Base-by-base conservation (phyloP, 2,113 vertebrate genomes). In the Balaenoptera acutorostrata region DNA sequence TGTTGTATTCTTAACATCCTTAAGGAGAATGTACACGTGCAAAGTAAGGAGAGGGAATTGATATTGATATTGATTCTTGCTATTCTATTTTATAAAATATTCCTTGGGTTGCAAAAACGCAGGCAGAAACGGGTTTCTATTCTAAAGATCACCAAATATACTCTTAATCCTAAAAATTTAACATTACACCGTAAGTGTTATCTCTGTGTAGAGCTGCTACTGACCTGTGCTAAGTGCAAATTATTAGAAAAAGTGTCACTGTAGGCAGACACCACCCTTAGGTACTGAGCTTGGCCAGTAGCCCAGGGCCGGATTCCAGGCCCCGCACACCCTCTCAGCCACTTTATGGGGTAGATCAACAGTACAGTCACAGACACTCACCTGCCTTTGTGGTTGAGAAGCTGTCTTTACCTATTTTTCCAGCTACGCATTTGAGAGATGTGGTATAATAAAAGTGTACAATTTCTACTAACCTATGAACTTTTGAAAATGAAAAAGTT, bases 11-110 rank as follows among this genome's bases (percentile, higher is more conserved):
- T 94, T 88, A 94, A 84, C 63, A 85, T 92, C 69, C n/a, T 61
- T 95, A 97, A 97, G 81, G 86, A 91, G n/a, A 95, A 33, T 5
- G 80, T 33, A 83, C 61, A 52, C 0, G 0, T 71, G 72, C 80
- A 96, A 97, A 57, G 52, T 57, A 86, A 88, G 55, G 61, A 77
- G 59, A 96, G 36, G 44, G 64, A 77, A 96, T 82, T 88, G 71
- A 75, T 95, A 96, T 82, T 84, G 80, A 83, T 95, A 93, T 95
- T 83, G 96, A 98, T 96, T 85, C 72, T 84, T 72, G 57, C n/a
- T 20, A 10, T 59, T 92, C 55, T 93, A 13, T 66, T 95, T 81
- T 88, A 81, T 55, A 80, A 89, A 88, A 39, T 3, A 59, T 74
- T 90, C 68, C 78, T 88, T 52, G 89, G 13, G 61, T 75, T 92